Evolutionary conservation across 35 echinoderm and acorn worm species (phyloP), one percentile per base, ranked within the genome.

Genomic region (Patiria miniata): DNA sequence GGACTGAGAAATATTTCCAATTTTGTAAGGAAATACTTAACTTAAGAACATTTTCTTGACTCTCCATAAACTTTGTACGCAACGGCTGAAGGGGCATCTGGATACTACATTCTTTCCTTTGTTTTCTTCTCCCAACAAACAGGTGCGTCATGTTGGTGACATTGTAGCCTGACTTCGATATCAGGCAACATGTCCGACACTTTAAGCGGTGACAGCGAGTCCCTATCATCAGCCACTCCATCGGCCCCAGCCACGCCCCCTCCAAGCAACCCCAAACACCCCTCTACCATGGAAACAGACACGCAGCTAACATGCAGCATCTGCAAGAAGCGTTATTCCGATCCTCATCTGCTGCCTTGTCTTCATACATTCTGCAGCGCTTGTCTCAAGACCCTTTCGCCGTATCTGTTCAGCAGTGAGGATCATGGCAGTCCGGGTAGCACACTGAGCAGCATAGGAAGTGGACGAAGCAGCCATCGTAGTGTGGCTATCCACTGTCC

Each of bases 321-420:
- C 39, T 98, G 96, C 68, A 94, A 91, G 77, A 85, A 82, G 55
- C 86, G 92, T 32, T 92, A 85, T 47, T 91, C 77, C 33, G 96
- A 98, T 65, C 96, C 96, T 22, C 89, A 89, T 34, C 78, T 98
- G n/a, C 78, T 98, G 32, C 96, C 96, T 39, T 98, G 96, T 68
- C 89, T 98, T 28, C 96, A 98, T 81, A 88, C 89, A 5, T 98
- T 94, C 78, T 98, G 96, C 16, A 51, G 81, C 19, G 34, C 59
- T 17, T 98, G 96, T 83, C 78, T 98, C 18, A 80, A 86, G 47
- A 83, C 81, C 18, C 80, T 98, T 4, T 89, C 94, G 14, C 69
- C 96, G 32, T 86, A 89, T 56, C 58, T 98, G 22, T 36, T 94
- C 8, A 91, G 55, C 21, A 87, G 83, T 33, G 82, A 79, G 8